phyloP scores from a whole-genome alignment of 35 echinoderm and acorn worm genomes.

The Apostichopus californicus region DNA sequence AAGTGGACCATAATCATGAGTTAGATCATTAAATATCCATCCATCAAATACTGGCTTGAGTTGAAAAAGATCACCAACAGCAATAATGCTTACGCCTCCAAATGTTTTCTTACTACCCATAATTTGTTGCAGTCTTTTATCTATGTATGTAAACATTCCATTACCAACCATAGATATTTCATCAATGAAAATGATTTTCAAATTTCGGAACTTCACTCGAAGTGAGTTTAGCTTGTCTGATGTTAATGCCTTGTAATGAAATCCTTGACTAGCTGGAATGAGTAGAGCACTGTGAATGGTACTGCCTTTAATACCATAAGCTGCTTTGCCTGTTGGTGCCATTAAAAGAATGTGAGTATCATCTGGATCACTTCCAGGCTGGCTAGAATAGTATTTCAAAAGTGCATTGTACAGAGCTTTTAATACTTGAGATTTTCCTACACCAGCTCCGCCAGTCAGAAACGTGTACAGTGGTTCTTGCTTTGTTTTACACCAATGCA shows the following conservation, averaged over 20 bases:
- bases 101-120: too few species aligned
- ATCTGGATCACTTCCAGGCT: slow-evolving; percentile 19
- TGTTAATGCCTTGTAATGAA: slow-evolving; percentile 18
- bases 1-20: neutral
- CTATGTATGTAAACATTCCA: too few species aligned
- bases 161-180: too few species aligned
- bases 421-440: slow-evolving; percentile 40
- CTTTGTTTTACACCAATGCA: slow-evolving; percentile 51
- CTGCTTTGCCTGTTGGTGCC: slow-evolving; percentile 57
- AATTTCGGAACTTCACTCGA: neutral
- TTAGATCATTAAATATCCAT: slow-evolving; percentile 33
- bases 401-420: slow-evolving; percentile 27
- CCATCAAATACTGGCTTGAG: slow-evolving; percentile 52
- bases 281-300: slow-evolving; percentile 56
- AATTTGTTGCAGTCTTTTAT: too few species aligned
- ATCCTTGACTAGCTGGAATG: slow-evolving; percentile 37
- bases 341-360: slow-evolving; percentile 19
- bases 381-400: neutral
- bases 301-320: neutral
- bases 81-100: neutral
- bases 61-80: slow-evolving; percentile 63
- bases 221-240: slow-evolving; percentile 10
- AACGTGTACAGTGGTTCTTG: slow-evolving; percentile 17
- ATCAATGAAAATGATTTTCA: too few species aligned
- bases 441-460: slow-evolving; percentile 51